Conservation (phyloP, 2,113 vertebrate genomes). For the human (Homo sapiens) region DNA sequence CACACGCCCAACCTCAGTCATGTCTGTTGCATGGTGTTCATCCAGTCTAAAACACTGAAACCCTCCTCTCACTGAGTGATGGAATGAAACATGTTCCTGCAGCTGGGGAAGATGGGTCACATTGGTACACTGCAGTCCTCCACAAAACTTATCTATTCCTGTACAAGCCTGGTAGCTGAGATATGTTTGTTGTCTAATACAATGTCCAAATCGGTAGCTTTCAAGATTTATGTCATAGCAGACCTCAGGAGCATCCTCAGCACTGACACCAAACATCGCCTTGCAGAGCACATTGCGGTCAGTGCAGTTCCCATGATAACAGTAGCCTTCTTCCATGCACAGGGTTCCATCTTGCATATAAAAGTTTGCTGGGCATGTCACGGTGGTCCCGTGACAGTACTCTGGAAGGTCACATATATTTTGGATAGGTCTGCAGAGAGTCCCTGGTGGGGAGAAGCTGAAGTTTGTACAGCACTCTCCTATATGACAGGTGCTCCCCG, state of each 20-base stretch:
- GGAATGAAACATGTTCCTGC: constrained; percentile 51
- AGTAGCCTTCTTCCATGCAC: constrained; percentile 84
- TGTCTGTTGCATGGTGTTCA: neutral
- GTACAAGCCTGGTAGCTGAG: accelerated
- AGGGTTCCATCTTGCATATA: constrained; percentile 88
- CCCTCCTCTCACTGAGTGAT: constrained; percentile 64
- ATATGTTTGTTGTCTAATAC: neutral
- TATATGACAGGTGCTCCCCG: constrained; percentile 40
- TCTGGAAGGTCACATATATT: constrained; percentile 90
- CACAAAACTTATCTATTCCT: constrained; percentile 24
- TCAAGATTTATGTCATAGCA: constrained; percentile 78
- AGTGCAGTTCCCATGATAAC: constrained; percentile 88
- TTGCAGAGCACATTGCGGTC: constrained; percentile 85
- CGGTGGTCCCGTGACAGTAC: constrained; percentile 85
- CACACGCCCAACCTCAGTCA: constrained; percentile 66
- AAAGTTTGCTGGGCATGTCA: constrained; percentile 83
- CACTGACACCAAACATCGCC: constrained; percentile 85
- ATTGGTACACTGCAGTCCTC: constrained; percentile 78
- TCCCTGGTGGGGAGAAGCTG: constrained; percentile 76
- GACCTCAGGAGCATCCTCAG: accelerated
- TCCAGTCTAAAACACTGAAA: constrained; percentile 72
- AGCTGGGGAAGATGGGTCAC: constrained; percentile 56
- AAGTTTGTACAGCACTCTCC: constrained; percentile 76
- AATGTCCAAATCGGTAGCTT: constrained; percentile 75
- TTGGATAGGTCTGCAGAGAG: constrained; percentile 81